A percentile compares a stretch with the other conserved stretches of the same genome.
These are phyloP conservation scores for Dichetophora obliterata DNA, from an alignment of 2,888 invertebrate genomes.

Conservation along the genomic window DNA sequence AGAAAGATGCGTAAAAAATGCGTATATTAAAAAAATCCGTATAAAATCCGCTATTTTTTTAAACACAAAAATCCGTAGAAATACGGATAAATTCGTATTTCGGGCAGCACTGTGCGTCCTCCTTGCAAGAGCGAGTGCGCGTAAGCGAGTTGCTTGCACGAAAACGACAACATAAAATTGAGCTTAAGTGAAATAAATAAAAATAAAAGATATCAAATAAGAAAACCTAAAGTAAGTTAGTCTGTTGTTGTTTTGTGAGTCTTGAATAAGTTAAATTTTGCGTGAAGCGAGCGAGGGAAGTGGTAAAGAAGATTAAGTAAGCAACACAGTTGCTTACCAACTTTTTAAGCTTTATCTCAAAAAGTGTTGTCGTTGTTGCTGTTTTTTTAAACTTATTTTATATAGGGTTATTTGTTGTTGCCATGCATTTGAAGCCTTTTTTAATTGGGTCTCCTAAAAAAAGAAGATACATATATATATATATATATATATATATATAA, in stretches of 20 bases:
- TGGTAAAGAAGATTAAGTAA: neutral
- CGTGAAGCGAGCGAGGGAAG: neutral
- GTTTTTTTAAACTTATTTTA: neutral
- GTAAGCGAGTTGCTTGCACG: conserved; percentile 11
- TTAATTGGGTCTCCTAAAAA: neutral
- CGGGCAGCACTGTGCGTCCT: no score
- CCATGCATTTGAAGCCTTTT: neutral
- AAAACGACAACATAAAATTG: neutral
- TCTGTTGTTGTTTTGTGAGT: neutral
- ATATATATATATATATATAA: no score
- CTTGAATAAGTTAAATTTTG: neutral
- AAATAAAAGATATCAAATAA: conserved; percentile 4
- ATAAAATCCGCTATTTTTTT: no score
- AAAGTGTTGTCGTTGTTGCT: neutral
- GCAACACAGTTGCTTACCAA: neutral
- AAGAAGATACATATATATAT: no score
- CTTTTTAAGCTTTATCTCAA: conserved; percentile 19
- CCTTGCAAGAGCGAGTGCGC: conserved; percentile 45
- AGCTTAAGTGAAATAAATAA: neutral
- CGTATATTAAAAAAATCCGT: no score
- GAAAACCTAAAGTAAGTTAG: neutral
- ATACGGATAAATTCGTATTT: no score
- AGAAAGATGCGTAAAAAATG: no score
- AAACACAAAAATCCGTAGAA: no score
- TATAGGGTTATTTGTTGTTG: neutral